phyloP scores from a whole-genome alignment of 2,888 invertebrate genomes.

The Limnephilus auricula region DNA sequence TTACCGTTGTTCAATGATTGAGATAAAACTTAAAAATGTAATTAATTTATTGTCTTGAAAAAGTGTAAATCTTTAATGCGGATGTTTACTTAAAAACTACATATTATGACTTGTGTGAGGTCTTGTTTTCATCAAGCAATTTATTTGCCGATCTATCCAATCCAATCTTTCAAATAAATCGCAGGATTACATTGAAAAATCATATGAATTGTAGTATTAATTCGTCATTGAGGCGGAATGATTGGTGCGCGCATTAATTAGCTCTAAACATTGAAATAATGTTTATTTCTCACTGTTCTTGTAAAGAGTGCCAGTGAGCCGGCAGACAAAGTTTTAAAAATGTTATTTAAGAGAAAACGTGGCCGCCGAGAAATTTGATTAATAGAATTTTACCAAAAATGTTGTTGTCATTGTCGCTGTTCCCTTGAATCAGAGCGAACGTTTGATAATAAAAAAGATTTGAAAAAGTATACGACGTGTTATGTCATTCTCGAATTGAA shows the following conservation, averaged over 20 bases:
- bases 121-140: neutral
- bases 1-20: neutral
- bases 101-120: neutral
- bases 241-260: neutral
- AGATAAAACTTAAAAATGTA: neutral
- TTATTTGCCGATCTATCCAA: neutral
- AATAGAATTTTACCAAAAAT: no score
- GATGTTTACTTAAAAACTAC: neutral
- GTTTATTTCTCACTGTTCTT: neutral
- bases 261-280: neutral
- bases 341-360: no score
- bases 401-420: no score
- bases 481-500: no score
- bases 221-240: neutral
- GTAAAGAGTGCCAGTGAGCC: no score
- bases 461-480: no score
- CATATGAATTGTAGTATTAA: neutral
- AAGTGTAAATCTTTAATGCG: neutral
- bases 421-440: no score
- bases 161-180: neutral
- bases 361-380: no score
- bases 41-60: neutral
- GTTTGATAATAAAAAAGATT: no score
- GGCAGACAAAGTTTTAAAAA: no score
- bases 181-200: neutral